Conservation (phyloP, 2,113 vertebrate species). For the Raja brachyura region DNA sequence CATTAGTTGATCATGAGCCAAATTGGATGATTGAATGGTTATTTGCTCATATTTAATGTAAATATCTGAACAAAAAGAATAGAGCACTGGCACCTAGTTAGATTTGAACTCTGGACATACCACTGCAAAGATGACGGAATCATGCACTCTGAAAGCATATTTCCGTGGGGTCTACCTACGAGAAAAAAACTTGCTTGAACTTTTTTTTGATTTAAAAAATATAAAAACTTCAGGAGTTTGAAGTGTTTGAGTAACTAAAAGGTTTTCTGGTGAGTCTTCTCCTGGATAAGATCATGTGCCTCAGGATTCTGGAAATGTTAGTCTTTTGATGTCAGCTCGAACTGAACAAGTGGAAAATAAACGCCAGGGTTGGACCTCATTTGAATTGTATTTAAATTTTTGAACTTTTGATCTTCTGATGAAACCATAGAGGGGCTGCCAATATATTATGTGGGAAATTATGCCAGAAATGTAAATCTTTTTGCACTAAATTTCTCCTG, state of each 20-base stretch:
- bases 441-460: slow-evolving; percentile 48
- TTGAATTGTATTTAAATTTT: slow-evolving; percentile 59
- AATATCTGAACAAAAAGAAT: no score
- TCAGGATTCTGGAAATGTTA: slow-evolving; percentile 22
- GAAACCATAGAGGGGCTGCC: slow-evolving; percentile 60
- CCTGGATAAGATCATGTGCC: neutral
- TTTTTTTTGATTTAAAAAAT: neutral
- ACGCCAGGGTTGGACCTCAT: slow-evolving; percentile 55
- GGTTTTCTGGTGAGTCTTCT: neutral
- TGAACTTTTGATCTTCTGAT: slow-evolving; percentile 51
- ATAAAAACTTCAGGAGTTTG: neutral
- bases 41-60: no score
- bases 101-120: no score
- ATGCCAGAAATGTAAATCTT: slow-evolving; percentile 62
- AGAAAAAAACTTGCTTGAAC: neutral
- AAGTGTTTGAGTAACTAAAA: neutral
- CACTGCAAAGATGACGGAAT: neutral
- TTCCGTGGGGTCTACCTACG: neutral
- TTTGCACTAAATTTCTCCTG: slow-evolving; percentile 58
- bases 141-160: neutral
- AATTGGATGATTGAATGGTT: no score
- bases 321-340: slow-evolving; percentile 50
- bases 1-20: no score
- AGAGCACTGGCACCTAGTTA: no score
- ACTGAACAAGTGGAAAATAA: slow-evolving; percentile 44